phyloP scores from a whole-genome alignment of 35 echinoderm and acorn worm species.

The Stichopus chloronotus region DNA sequence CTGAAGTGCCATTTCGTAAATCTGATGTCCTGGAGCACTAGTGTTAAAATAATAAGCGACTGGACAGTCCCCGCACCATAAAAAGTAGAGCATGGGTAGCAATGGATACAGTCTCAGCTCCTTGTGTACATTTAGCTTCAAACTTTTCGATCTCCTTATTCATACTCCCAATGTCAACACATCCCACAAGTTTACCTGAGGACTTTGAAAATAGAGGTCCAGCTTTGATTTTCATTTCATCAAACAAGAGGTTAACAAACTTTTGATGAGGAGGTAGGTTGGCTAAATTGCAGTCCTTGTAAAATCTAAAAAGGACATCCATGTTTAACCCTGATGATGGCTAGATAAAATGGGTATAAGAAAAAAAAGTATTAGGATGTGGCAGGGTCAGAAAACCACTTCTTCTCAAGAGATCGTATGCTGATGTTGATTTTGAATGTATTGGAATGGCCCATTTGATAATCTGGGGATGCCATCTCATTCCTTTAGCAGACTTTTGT shows the following conservation, averaged over 20 bases:
- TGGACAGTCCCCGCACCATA: conserved; percentile 43
- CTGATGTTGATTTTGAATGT: conserved; percentile 3
- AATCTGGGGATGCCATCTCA: background rate
- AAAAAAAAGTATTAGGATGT: conserved; percentile 10
- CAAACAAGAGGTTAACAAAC: conserved; percentile 15
- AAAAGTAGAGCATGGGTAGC: conserved; percentile 38
- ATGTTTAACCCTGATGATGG: background rate
- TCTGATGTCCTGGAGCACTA: background rate
- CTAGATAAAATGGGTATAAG: conserved; percentile 23
- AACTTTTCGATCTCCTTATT: conserved; percentile 34
- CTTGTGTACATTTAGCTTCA: conserved; percentile 26
- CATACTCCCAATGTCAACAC: background rate
- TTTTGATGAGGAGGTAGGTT: background rate
- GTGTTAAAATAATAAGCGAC: background rate
- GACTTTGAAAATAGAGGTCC: conserved; percentile 10
- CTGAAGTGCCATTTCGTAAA: background rate
- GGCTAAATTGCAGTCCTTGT: background rate
- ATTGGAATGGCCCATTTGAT: background rate
- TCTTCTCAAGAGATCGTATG: background rate
- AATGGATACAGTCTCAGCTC: background rate
- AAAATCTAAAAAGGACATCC: background rate
- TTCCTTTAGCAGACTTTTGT: conserved; percentile 2
- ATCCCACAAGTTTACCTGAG: conserved; percentile 25
- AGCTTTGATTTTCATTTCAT: conserved; percentile 61
- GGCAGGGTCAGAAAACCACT: conserved; percentile 13